These are phyloP conservation scores for silkworm (Bombyx mori) DNA, from an alignment of 1,140 invertebrate species.

Conservation along the genomic window DNA sequence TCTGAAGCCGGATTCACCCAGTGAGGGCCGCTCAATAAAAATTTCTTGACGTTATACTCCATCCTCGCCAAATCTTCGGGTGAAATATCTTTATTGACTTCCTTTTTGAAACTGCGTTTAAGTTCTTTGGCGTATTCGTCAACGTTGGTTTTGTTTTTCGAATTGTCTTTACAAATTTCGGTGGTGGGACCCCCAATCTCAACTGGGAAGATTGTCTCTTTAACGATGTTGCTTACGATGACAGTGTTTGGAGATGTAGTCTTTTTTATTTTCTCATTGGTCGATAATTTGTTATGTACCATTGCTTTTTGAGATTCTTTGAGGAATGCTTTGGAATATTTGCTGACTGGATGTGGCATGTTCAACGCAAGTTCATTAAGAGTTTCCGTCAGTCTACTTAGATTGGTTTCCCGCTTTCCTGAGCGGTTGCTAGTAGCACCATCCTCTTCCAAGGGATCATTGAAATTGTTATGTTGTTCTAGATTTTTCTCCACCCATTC, in stretches of 20 bases:
- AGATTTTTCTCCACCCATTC: conserved; percentile 78
- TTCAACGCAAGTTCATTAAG: conserved; percentile 55
- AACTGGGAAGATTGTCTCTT: conserved; percentile 60
- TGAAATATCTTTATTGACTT: conserved; percentile 48
- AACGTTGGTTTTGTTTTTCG: conserved; percentile 18
- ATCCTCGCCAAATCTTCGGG: conserved; percentile 72
- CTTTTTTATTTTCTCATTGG: conserved; percentile 30
- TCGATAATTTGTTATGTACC: conserved; percentile 32
- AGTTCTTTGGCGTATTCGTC: conserved; percentile 38
- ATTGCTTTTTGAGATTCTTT: conserved; percentile 43
- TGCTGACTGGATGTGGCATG: conserved; percentile 62
- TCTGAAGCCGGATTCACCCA: conserved; percentile 62
- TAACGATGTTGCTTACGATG: conserved; percentile 40
- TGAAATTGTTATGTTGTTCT: conserved; percentile 65
- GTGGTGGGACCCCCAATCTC: conserved; percentile 48
- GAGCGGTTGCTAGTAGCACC: conserved; percentile 38
- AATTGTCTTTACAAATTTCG: conserved; percentile 35
- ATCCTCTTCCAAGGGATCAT: conserved; percentile 57
- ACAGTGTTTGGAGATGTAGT: conserved; percentile 7
- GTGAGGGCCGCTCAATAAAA: conserved; percentile 72
- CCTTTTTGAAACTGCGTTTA: conserved; percentile 32
- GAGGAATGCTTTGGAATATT: conserved; percentile 48
- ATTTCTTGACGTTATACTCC: conserved; percentile 76
- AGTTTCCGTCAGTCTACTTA: conserved; percentile 53
- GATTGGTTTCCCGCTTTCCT: conserved; percentile 44